phyloP scores from a whole-genome alignment of 2,797 vertebrate genomes.

The Gymnothorax javanicus region DNA sequence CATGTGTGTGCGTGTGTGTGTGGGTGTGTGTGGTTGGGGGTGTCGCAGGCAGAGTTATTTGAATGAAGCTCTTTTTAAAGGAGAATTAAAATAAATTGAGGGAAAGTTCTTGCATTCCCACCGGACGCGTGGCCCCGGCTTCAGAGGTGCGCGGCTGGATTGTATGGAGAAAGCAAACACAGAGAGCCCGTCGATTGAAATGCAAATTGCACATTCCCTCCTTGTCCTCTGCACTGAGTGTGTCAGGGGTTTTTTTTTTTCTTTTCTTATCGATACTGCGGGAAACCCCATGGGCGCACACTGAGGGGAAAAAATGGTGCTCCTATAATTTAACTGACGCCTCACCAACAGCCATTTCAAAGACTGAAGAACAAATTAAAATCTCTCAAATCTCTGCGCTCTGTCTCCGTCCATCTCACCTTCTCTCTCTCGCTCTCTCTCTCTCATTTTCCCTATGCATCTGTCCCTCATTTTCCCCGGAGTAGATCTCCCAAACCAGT shows the following conservation, averaged over 20 bases:
- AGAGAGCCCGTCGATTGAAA: conserved; percentile 38
- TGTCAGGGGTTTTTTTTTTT: conserved; percentile 29
- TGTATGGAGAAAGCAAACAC: conserved; percentile 15
- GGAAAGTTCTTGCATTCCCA: neutral
- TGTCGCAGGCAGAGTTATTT: conserved; percentile 38
- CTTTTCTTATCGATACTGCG: conserved; percentile 48
- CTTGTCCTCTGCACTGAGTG: conserved; percentile 40
- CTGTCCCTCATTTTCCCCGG: conserved; percentile 47
- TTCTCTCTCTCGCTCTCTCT: neutral
- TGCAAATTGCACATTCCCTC: conserved; percentile 49
- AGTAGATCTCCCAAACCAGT: conserved; percentile 59
- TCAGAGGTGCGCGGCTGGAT: neutral
- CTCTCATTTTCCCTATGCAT: conserved; percentile 42
- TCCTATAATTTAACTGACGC: conserved; percentile 46
- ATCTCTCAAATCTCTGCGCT: conserved; percentile 10
- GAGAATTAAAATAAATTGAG: conserved; percentile 31
- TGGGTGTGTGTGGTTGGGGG: conserved; percentile 2
- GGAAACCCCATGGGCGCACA: conserved; percentile 44
- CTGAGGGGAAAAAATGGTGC: conserved; percentile 41
- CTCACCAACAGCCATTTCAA: conserved; percentile 50
- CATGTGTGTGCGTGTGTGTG: neutral
- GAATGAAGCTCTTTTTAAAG: conserved; percentile 39
- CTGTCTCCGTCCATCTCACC: neutral
- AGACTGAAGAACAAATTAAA: conserved; percentile 39
- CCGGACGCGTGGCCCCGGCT: neutral